Base-by-base conservation (phyloP, 2,797 vertebrate genomes). In the Mastacembelus armatus region DNA sequence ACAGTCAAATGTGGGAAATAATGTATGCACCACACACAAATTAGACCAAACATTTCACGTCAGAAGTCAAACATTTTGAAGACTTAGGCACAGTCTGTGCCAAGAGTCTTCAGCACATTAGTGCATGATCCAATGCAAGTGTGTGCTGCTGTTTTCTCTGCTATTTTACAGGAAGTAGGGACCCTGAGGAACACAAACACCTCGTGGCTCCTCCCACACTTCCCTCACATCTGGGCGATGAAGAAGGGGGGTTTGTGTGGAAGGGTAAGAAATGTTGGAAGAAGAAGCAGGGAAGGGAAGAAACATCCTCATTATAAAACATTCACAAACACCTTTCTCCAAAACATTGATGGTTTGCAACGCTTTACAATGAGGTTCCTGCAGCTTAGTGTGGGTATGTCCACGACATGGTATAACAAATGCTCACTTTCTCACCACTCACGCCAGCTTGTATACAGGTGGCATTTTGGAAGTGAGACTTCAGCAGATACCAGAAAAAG, bases 131-230 rank as follows among this genome's bases (percentile, higher is more conserved):
- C 29, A 48, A 19, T 66, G 49, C 52, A 26, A 56, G 26, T 35
- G 21, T 66, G 44, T 72, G 55, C 70, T 59, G 48, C 59, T 81
- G 73, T 77, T 80, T 79, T 80, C 74, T 87, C 76, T 66, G 71
- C 71, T 73, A 76, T 80, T 81, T 82, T 74, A 86, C 90, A 92
- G 92, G 91, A 93, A 92, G 86, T 57, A 15, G 64, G 69, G 85
- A 91, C 90, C 87, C 90, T 43, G 74, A 88, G 88, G 90, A 92
- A 75, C 81, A 84, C 86, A 89, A 85, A 93, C 88, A 92, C 70
- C 49, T 54, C 26, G 39, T 66, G 51, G 77, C 77, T 78, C 84
- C 78, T 76, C 88, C 86, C 66, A 85, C 48, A 72, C 78, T 85
- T 85, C 87, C 88, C 80, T 81, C 77, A 82, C 86, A 91, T 92